Evolutionary conservation across 2,797 vertebrate genomes (phyloP).

Genomic region (Poecilia wingei): DNA sequence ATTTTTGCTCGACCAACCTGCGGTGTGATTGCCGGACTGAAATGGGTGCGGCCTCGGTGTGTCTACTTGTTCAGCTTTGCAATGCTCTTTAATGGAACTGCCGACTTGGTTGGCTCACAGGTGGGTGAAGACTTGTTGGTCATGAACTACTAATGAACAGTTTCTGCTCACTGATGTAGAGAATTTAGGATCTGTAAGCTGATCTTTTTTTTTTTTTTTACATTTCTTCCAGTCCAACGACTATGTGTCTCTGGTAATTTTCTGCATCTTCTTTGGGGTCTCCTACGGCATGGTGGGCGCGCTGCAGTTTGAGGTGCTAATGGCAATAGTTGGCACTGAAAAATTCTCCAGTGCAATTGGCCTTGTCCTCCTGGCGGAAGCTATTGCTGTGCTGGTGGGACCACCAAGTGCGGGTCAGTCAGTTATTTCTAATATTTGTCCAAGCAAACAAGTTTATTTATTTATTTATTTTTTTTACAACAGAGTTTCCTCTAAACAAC

Average conservation of each 20-base stretch:
- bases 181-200: background rate
- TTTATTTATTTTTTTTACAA: background rate
- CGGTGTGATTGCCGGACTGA: constrained; percentile 88
- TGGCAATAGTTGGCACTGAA: constrained; percentile 92
- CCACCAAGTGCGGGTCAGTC: constrained; percentile 91
- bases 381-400: constrained; percentile 92
- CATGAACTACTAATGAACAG: background rate
- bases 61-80: constrained; percentile 95
- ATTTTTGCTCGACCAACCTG: constrained; percentile 93
- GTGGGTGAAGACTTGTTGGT: constrained; percentile 24
- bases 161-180: background rate
- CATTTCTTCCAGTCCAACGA: constrained; percentile 58
- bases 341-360: constrained; percentile 96
- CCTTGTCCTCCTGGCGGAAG: constrained; percentile 92
- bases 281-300: constrained; percentile 98
- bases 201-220: background rate
- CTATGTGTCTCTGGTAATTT: constrained; percentile 87
- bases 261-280: constrained; percentile 95
- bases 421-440: background rate
- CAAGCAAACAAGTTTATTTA: background rate
- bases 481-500: no score
- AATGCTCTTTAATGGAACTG: constrained; percentile 91
- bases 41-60: constrained; percentile 89
- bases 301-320: constrained; percentile 97
- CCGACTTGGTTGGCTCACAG: constrained; percentile 89